phyloP scores from a whole-genome alignment of 2,797 vertebrate species.

The Gymnoscopelus microlampas region DNA sequence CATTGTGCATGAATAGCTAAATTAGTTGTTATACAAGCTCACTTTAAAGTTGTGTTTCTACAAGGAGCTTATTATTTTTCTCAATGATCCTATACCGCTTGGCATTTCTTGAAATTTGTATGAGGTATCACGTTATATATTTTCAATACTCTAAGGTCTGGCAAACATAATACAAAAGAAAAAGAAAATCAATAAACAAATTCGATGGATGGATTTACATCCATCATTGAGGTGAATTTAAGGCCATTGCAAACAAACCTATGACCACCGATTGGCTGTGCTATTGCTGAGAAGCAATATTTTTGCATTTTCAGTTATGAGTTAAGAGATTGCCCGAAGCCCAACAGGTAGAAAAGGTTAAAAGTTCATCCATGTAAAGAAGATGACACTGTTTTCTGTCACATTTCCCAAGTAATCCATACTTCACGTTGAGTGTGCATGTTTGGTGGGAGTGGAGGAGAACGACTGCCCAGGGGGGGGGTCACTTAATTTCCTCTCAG shows the following conservation, averaged over 20 bases:
- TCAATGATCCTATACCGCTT: no score
- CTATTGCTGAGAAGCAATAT: background rate
- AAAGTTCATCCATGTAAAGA: constrained; percentile 61
- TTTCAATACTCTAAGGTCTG: no score
- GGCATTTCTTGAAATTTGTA: no score
- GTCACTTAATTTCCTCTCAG: constrained; percentile 28
- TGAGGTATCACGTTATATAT: no score
- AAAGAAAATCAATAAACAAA: no score
- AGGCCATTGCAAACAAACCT: background rate
- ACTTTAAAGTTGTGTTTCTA: no score
- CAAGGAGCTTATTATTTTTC: no score
- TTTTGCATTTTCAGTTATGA: constrained; percentile 54
- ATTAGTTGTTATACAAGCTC: no score
- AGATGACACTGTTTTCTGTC: constrained; percentile 58
- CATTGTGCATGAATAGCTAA: no score
- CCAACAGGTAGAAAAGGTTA: constrained; percentile 21
- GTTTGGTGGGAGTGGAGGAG: constrained; percentile 48
- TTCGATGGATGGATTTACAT: background rate
- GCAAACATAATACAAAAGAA: no score
- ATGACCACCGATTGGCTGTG: background rate
- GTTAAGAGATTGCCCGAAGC: constrained; percentile 48
- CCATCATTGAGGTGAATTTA: background rate
- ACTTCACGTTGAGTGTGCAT: constrained; percentile 39
- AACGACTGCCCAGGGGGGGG: constrained; percentile 38
- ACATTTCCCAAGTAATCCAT: constrained; percentile 51